Conservation (phyloP, 2,797 vertebrate genomes). For the Pipistrellus pygmaeus region DNA sequence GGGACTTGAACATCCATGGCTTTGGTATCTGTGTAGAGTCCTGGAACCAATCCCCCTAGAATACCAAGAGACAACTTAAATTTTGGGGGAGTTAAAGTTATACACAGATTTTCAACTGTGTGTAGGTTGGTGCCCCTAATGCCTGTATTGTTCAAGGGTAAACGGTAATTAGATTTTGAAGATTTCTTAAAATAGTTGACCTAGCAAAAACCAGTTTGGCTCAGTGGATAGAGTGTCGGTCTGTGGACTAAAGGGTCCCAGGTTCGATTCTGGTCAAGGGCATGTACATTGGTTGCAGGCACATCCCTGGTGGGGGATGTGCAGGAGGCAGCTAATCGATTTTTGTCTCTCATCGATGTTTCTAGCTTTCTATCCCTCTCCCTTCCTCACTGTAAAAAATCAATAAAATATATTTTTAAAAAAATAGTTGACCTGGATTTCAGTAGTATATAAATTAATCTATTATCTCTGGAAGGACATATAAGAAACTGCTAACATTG, state of each 20-base stretch:
- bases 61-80: background rate
- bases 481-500: conserved; percentile 31
- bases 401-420: background rate
- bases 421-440: conserved; percentile 57
- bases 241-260: no score
- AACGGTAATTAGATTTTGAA: background rate
- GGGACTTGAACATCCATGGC: background rate
- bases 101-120: background rate
- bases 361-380: no score
- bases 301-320: no score
- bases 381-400: no score
- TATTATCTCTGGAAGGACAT: conserved; percentile 37
- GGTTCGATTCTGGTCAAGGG: no score
- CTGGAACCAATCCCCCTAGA: background rate
- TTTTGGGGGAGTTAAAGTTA: background rate
- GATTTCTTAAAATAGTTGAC: conserved; percentile 55
- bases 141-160: background rate
- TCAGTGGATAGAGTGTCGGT: no score
- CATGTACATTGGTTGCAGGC: no score
- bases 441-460: conserved; percentile 47
- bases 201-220: background rate
- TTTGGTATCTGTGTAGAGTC: background rate
- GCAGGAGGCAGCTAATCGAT: no score
- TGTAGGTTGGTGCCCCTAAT: background rate
- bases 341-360: no score